Conservation (phyloP, 2,113 vertebrate genomes). For the Albula goreensis region DNA sequence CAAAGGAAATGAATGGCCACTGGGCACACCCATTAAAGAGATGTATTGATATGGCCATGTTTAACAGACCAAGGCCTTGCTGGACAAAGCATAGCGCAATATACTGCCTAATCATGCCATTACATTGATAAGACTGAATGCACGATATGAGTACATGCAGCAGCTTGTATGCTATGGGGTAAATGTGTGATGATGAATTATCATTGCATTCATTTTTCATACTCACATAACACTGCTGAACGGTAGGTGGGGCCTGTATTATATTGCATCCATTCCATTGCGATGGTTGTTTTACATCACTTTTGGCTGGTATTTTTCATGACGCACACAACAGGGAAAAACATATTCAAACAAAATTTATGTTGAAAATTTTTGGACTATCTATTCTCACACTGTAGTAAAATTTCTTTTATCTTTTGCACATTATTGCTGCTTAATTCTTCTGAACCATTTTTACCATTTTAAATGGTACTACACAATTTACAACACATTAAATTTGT, state of each 20-base stretch:
- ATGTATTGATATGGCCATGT: constrained; percentile 3
- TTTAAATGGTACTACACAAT: too few relatives aligned
- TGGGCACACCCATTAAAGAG: neutral
- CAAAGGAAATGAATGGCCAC: neutral
- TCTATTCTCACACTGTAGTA: neutral
- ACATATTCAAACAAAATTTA: too few relatives aligned
- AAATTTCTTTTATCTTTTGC: neutral
- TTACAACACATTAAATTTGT: too few relatives aligned
- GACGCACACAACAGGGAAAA: neutral
- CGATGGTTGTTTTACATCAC: neutral
- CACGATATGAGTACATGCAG: neutral
- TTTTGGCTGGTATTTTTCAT: neutral
- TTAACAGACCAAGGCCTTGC: neutral
- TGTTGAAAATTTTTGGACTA: neutral
- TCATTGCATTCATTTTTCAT: neutral
- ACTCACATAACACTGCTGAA: neutral
- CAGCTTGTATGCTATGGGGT: neutral
- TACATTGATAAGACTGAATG: neutral
- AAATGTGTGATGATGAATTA: neutral
- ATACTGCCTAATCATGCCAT: neutral
- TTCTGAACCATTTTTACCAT: neutral
- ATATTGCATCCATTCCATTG: neutral
- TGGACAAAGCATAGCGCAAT: neutral
- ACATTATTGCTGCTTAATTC: neutral
- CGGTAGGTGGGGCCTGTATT: neutral